These are phyloP conservation scores for Gambusia affinis DNA, from an alignment of 2,113 vertebrate species.

Conservation along the genomic window DNA sequence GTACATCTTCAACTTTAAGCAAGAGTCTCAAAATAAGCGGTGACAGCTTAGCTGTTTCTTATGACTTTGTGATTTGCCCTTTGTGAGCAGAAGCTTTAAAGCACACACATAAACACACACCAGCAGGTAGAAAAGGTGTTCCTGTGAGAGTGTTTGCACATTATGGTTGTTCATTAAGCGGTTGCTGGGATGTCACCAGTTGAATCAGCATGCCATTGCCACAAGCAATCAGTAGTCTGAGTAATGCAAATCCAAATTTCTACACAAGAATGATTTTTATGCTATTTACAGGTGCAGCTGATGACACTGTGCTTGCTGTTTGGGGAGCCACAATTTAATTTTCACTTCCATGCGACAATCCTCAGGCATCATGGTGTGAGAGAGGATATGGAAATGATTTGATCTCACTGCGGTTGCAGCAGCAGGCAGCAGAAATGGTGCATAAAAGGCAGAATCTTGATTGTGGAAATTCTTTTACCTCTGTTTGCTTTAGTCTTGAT, in stretches of 20 bases:
- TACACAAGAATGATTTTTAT: constrained; percentile 29
- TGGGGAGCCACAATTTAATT: constrained; percentile 76
- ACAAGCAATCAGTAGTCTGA: constrained; percentile 17
- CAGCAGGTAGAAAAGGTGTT: constrained; percentile 18
- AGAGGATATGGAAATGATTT: constrained; percentile 34
- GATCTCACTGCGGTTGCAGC: constrained; percentile 21
- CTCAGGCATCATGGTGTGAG: constrained; percentile 42
- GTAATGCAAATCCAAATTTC: constrained; percentile 15
- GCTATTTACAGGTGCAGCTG: constrained; percentile 25
- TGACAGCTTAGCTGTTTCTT: neutral
- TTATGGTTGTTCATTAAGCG: constrained; percentile 54
- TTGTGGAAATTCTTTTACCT: neutral
- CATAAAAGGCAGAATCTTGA: neutral
- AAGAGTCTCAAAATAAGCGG: constrained; percentile 11
- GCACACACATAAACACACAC: constrained; percentile 30
- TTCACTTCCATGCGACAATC: constrained; percentile 71
- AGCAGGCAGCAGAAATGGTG: constrained; percentile 4
- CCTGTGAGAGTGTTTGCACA: constrained; percentile 35
- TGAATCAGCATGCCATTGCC: constrained; percentile 21
- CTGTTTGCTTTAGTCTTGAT: neutral
- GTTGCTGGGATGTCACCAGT: constrained; percentile 34
- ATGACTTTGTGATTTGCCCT: constrained; percentile 38
- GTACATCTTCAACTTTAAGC: constrained; percentile 27
- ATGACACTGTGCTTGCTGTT: constrained; percentile 56
- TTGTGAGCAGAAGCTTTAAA: constrained; percentile 29